phyloP scores from a whole-genome alignment of 2,797 vertebrate genomes.

The Cossypha polioptera region DNA sequence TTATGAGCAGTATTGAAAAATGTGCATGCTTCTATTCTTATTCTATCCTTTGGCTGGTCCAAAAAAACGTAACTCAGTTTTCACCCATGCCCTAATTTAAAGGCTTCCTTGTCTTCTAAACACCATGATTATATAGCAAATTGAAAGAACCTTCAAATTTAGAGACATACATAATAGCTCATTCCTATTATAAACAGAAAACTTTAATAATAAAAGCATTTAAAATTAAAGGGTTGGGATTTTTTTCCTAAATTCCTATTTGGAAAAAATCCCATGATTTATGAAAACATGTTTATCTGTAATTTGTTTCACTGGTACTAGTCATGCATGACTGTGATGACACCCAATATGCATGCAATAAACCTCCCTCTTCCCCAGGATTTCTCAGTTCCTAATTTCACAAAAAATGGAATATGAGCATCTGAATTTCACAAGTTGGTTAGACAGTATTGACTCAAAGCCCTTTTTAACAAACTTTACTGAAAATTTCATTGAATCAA shows the following conservation, averaged over 20 bases:
- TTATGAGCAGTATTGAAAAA: not conserved
- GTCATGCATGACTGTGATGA: not conserved
- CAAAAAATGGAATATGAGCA: not conserved
- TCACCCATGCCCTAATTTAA: not conserved
- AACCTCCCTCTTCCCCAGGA: not conserved
- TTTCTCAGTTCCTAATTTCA: not conserved
- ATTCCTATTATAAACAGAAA: not conserved
- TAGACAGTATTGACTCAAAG: not conserved
- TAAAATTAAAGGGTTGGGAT: not conserved
- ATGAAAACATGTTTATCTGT: not conserved
- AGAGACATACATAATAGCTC: not conserved
- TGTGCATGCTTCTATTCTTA: accelerated
- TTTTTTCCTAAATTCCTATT: not conserved
- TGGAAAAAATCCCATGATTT: not conserved
- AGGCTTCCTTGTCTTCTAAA: not conserved
- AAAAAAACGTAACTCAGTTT: not conserved
- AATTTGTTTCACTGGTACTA: not conserved
- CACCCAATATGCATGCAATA: not conserved
- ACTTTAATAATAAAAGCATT: not conserved
- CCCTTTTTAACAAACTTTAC: not conserved
- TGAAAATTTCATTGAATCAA: constrained; percentile 23
- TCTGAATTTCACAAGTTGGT: not conserved
- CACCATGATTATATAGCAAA: not conserved
- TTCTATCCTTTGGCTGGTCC: not conserved
- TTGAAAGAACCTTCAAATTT: not conserved